Conservation (phyloP, 2,113 vertebrate species). For the Hirundichthys speculiger region DNA sequence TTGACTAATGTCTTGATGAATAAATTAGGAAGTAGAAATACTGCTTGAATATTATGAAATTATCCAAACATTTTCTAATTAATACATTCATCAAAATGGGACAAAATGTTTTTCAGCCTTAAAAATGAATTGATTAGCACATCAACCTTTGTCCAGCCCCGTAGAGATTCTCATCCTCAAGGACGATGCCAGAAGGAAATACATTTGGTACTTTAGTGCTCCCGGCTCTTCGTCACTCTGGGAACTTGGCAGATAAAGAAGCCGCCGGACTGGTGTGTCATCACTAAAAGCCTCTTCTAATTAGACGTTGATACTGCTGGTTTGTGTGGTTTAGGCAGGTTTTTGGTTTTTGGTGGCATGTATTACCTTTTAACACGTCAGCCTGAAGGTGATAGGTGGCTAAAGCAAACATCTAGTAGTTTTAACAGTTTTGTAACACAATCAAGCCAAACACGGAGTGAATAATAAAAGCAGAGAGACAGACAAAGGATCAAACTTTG, state of each 20-base stretch:
- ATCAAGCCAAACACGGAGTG: constrained; percentile 52
- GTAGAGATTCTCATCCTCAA: constrained; percentile 7
- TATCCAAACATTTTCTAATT: neutral
- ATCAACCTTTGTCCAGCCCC: neutral
- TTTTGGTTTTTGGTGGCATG: constrained; percentile 33
- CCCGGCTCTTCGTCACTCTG: constrained; percentile 7
- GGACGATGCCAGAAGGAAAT: constrained; percentile 34
- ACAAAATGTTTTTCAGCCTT: neutral
- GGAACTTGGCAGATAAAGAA: constrained; percentile 1
- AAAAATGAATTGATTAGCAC: neutral
- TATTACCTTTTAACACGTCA: constrained; percentile 77
- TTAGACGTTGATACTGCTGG: constrained; percentile 44
- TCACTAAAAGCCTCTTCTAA: constrained; percentile 25
- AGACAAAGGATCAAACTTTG: constrained; percentile 26
- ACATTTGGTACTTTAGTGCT: constrained; percentile 21
- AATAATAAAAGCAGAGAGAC: constrained; percentile 56
- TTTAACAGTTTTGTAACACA: constrained; percentile 60
- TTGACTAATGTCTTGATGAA: too few species aligned
- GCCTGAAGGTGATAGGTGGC: constrained; percentile 68
- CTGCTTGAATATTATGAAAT: neutral
- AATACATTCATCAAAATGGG: neutral
- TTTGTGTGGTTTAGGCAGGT: neutral
- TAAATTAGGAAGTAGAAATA: too few species aligned
- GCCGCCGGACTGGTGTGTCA: constrained; percentile 8
- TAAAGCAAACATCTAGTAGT: constrained; percentile 73